These are phyloP conservation scores for Synergus japonicus DNA, from an alignment of 2,888 invertebrate species.

Conservation along the genomic window DNA sequence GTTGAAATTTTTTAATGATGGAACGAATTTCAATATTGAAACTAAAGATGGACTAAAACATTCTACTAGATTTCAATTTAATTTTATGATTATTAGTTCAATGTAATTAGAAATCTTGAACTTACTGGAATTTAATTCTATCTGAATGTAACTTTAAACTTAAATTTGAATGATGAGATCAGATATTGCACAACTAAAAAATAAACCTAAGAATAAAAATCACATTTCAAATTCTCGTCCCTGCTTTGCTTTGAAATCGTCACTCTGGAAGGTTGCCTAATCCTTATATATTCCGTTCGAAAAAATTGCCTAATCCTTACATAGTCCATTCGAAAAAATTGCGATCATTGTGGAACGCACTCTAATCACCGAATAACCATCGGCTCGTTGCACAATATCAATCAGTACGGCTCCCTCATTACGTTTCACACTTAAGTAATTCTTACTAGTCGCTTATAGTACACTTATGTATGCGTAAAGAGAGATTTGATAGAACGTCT, in stretches of 20 bases:
- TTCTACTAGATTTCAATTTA: not conserved
- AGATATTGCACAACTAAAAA: constrained; percentile 21
- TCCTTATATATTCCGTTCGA: constrained; percentile 7
- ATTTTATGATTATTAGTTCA: too few relatives aligned
- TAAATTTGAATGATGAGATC: constrained; percentile 14
- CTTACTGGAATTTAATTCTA: too few relatives aligned
- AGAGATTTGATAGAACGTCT: not conserved
- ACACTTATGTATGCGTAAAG: constrained; percentile 13
- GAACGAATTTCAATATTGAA: not conserved
- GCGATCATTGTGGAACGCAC: not conserved
- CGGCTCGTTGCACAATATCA: constrained; percentile 25
- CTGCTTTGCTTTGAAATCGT: constrained; percentile 30
- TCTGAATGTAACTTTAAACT: not conserved
- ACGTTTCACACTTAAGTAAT: constrained; percentile 14
- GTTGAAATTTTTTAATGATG: not conserved
- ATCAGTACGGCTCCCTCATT: not conserved
- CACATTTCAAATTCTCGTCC: not conserved
- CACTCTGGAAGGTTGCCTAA: constrained; percentile 10
- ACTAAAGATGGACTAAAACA: not conserved
- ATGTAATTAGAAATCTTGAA: too few relatives aligned
- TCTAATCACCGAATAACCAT: constrained; percentile 12
- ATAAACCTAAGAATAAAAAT: constrained; percentile 33
- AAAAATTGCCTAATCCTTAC: constrained; percentile 21
- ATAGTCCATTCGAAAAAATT: constrained; percentile 16
- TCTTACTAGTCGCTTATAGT: constrained; percentile 6